Evolutionary conservation across 2,113 vertebrate genomes (phyloP), one percentile per base, ranked within the genome.

Genomic region (Gymnocephalus cernua): DNA sequence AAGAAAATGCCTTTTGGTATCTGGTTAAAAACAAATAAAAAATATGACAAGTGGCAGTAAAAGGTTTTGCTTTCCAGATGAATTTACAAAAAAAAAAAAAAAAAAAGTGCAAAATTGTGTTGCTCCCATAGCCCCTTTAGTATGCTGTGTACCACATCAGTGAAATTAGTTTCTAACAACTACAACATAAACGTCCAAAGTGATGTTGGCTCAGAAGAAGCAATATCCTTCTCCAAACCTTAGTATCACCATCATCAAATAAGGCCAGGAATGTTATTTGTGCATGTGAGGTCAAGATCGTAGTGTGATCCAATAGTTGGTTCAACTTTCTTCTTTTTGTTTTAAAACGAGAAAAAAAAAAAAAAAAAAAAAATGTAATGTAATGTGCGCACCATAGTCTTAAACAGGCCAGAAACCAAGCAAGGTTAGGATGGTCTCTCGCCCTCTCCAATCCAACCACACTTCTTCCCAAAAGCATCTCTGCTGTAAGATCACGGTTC

Each of bases 221-320:
- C 66, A 53, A 80, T 77, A 47, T 74, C 41, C 74, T 64, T 56
- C 64, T 78, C 59, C 11, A 53, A 80, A 80, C 59, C 18, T 80
- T 27, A 70, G 29, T 83, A 82, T 87, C 79, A 84, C 70, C 41
- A 57, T 82, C 73, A 53, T 80, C 67, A 88, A 88, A 88, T 89
- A 88, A 90, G 89, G 91, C 86, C 86, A 91, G 88, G 82, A 89
- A 92, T 91, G 81, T 84, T 77, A 73, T 71, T 85, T 89, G 92
- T 91, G 93, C 87, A 41, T 85, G 91, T 91, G 92, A 91, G 83
- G 84, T 88, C 74, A 88, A 92, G 91, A 86, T 86, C 87, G 75
- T 93, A 93, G 90, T 92, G 93, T 95, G 90, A 93, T 91, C 86
- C 71, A 86, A 74, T 71, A 78, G 75, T 87, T 89, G 88, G 88